A percentile compares a stretch with the other conserved stretches of the same genome.
phyloP scores from a whole-genome alignment of 2,888 invertebrate species.

The Habroteleia sp. region DNA sequence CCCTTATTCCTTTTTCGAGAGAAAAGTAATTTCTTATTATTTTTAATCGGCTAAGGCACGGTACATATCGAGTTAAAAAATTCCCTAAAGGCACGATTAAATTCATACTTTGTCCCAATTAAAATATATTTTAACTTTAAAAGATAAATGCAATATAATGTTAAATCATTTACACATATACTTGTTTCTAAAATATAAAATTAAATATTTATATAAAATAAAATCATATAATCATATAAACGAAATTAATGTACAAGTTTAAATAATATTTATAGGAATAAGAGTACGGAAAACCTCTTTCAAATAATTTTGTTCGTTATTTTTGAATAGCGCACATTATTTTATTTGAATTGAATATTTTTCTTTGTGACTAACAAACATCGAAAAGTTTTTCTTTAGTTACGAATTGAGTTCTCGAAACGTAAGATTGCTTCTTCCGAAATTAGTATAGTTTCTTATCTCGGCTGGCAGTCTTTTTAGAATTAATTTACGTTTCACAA shows the following conservation, averaged over 20 bases:
- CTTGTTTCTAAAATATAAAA: constrained; percentile 3
- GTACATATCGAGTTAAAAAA: constrained; percentile 71
- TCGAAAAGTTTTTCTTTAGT: constrained; percentile 22
- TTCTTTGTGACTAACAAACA: constrained; percentile 1
- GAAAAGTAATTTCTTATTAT: constrained; percentile 42
- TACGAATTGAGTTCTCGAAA: constrained; percentile 42
- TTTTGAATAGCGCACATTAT: too few relatives aligned
- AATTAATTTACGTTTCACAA: constrained; percentile 76
- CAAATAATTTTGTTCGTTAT: too few relatives aligned
- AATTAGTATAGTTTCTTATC: constrained; percentile 61
- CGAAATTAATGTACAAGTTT: too few relatives aligned
- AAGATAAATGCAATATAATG: constrained; percentile 7
- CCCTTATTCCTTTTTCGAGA: constrained; percentile 45
- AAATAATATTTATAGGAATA: constrained; percentile 62
- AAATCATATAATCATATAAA: background rate
- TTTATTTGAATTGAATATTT: too few relatives aligned
- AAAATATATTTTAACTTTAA: constrained; percentile 63
- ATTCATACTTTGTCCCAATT: constrained; percentile 60
- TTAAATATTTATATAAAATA: constrained; percentile 1
- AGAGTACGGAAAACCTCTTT: constrained; percentile 69
- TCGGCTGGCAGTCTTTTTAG: constrained; percentile 75
- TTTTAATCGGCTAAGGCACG: constrained; percentile 77
- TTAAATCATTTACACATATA: constrained; percentile 20
- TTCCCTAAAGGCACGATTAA: constrained; percentile 74
- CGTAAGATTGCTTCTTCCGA: constrained; percentile 53